Evolutionary conservation across 2,888 invertebrate genomes (phyloP).

Genomic region (Mantis religiosa): DNA sequence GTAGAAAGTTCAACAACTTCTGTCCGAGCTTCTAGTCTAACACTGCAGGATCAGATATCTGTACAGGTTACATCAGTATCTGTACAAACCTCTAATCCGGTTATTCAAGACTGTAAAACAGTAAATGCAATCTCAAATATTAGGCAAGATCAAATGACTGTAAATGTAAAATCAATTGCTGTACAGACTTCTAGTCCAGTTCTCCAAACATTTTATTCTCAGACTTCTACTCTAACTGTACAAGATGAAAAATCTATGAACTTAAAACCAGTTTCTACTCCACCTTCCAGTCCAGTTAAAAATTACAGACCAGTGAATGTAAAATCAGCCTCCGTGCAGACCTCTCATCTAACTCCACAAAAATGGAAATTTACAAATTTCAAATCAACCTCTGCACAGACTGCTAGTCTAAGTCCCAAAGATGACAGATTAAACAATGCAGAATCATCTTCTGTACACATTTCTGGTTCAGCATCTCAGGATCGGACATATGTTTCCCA

Average conservation of each 20-base stretch:
- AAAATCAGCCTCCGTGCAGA: no score
- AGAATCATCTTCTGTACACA: no score
- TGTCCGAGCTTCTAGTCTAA: background rate
- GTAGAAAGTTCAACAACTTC: background rate
- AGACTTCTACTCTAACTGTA: background rate
- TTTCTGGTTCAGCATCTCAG: no score
- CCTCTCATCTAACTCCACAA: no score
- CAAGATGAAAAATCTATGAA: background rate
- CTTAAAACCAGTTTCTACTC: background rate
- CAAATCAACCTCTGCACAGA: background rate
- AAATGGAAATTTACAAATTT: no score
- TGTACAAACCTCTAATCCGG: background rate
- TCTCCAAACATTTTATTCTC: background rate
- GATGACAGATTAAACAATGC: no score
- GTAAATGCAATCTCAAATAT: background rate
- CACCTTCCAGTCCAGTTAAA: no score
- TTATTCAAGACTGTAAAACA: background rate
- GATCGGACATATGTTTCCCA: no score
- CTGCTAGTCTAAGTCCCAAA: background rate
- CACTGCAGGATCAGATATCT: background rate
- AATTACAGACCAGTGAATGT: no score
- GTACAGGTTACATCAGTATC: background rate
- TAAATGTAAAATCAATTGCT: background rate
- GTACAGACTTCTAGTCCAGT: background rate
- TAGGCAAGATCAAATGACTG: background rate